These are phyloP conservation scores for Monoplex corrugatus DNA, from an alignment of 2,888 invertebrate species.

Conservation along the genomic window DNA sequence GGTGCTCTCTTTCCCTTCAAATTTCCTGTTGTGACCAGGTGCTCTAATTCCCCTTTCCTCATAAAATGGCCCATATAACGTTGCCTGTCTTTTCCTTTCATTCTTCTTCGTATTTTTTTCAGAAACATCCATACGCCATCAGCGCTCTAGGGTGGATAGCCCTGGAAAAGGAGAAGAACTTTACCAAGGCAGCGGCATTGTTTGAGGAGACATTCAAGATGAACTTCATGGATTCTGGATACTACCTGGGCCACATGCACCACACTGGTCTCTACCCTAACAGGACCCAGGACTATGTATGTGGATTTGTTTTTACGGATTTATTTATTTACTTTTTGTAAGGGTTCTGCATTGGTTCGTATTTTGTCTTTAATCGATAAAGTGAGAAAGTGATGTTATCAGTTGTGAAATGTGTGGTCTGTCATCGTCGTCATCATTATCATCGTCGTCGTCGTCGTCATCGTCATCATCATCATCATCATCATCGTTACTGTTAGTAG, in stretches of 20 bases:
- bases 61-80: too few species aligned
- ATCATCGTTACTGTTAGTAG: neutral
- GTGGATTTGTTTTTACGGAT: neutral
- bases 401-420: too few species aligned
- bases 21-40: too few species aligned
- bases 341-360: neutral
- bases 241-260: slow-evolving; percentile 78
- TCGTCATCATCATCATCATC: slow-evolving; percentile 26
- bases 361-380: too few species aligned
- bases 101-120: slow-evolving; percentile 34
- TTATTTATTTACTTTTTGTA: neutral
- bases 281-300: slow-evolving; percentile 68
- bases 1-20: too few species aligned
- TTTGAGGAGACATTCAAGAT: slow-evolving; percentile 69
- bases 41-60: too few species aligned
- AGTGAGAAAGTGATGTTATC: neutral
- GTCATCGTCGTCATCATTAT: neutral
- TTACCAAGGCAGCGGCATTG: slow-evolving; percentile 70
- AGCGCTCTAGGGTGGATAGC: slow-evolving; percentile 80
- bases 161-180: slow-evolving; percentile 70
- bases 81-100: neutral
- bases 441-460: neutral
- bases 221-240: slow-evolving; percentile 76
- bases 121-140: slow-evolving; percentile 75
- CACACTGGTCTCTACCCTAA: slow-evolving; percentile 71